phyloP scores from a whole-genome alignment of 2,797 vertebrate species.

The Nannoperca obscura region DNA sequence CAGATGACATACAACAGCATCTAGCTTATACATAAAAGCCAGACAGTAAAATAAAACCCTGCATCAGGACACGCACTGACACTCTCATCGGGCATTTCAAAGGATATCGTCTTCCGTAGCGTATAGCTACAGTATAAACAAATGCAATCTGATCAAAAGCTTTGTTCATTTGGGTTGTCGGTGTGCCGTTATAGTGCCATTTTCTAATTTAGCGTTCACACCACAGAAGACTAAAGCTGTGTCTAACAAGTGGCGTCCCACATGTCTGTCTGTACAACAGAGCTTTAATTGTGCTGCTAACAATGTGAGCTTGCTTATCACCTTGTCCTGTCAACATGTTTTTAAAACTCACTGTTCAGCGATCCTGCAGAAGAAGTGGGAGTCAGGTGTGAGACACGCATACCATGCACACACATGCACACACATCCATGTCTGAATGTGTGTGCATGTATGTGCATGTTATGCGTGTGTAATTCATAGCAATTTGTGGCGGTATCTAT shows the following conservation, averaged over 20 bases:
- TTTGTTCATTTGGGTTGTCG: slow-evolving; percentile 31
- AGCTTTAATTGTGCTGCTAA: slow-evolving; percentile 16
- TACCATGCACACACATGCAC: too few species aligned
- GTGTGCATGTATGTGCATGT: background rate
- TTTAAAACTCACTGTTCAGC: slow-evolving; percentile 28
- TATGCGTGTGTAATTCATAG: background rate
- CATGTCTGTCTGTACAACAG: slow-evolving; percentile 9
- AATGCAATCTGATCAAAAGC: slow-evolving; percentile 24
- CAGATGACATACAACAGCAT: slow-evolving; percentile 65
- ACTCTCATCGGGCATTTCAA: background rate
- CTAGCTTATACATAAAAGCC: slow-evolving; percentile 56
- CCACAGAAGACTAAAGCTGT: background rate
- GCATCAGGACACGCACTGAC: slow-evolving; percentile 30
- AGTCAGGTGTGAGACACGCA: slow-evolving; percentile 26
- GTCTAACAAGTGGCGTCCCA: background rate
- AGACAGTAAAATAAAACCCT: slow-evolving; percentile 35
- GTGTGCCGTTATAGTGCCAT: background rate
- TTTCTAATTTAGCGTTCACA: slow-evolving; percentile 21
- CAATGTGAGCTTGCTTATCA: slow-evolving; percentile 23
- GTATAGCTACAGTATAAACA: slow-evolving; percentile 25
- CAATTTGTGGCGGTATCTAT: background rate
- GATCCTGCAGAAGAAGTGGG: slow-evolving; percentile 1
- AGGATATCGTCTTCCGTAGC: background rate
- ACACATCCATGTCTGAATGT: background rate
- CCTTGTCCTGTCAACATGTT: slow-evolving; percentile 27